A percentile compares a stretch with the other conserved stretches of the same genome.
Evolutionary conservation across 2,113 vertebrate genomes (phyloP).

Genomic region (Spizaetus ornatus): DNA sequence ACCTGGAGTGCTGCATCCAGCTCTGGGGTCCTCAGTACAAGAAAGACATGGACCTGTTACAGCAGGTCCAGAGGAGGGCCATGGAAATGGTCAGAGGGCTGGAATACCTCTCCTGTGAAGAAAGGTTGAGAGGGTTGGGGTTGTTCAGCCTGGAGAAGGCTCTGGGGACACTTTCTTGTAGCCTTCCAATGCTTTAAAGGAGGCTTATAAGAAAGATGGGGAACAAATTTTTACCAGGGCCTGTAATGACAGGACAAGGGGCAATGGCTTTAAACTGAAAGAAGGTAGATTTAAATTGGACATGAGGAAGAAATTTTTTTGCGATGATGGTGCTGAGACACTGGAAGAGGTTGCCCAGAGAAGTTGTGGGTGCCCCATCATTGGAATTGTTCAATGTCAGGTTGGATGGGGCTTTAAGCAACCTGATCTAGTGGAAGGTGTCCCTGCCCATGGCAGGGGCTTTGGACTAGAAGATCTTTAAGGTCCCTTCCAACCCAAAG

Average conservation of each 20-base stretch:
- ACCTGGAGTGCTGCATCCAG: not conserved
- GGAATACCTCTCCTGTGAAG: not conserved
- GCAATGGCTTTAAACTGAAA: not conserved
- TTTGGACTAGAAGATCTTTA: too few relatives aligned
- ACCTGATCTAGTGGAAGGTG: too few relatives aligned
- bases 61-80: not conserved
- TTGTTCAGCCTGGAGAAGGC: not conserved
- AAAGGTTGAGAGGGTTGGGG: not conserved
- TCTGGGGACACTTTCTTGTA: too few relatives aligned
- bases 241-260: not conserved
- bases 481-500: too few relatives aligned
- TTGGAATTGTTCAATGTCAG: too few relatives aligned
- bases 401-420: too few relatives aligned
- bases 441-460: too few relatives aligned
- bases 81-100: accelerated
- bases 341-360: too few relatives aligned
- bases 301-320: too few relatives aligned
- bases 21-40: not conserved
- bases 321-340: too few relatives aligned
- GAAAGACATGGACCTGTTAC: too few relatives aligned
- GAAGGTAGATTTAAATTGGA: not conserved
- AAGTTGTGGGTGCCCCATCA: too few relatives aligned
- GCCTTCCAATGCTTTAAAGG: not conserved
- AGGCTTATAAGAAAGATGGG: not conserved
- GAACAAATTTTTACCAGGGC: not conserved